A percentile compares a stretch with the other conserved stretches of the same genome.
These are phyloP conservation scores for Cirrhinus mrigala DNA, from an alignment of 2,797 vertebrate genomes.

Conservation along the genomic window DNA sequence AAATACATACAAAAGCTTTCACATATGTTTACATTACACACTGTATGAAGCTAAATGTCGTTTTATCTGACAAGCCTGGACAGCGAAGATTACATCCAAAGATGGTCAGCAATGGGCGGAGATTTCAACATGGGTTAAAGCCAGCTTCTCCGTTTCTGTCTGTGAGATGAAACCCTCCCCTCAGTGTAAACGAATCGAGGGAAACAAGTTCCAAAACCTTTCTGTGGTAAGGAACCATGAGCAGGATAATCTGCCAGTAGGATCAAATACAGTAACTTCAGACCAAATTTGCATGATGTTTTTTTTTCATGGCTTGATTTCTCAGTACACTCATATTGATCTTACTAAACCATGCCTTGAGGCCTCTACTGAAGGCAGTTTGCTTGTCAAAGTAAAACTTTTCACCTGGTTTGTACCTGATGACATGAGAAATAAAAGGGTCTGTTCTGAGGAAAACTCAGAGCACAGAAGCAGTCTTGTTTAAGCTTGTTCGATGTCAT, in stretches of 20 bases:
- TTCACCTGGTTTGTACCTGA: background rate
- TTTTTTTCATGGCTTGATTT: background rate
- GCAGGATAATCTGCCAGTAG: background rate
- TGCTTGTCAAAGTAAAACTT: background rate
- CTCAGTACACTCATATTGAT: background rate
- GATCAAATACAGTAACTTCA: background rate
- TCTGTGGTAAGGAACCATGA: constrained; percentile 36
- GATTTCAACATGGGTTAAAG: constrained; percentile 52
- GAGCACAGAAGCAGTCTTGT: background rate
- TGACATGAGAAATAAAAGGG: constrained; percentile 10
- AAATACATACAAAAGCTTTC: background rate
- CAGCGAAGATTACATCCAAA: constrained; percentile 28
- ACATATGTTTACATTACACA: background rate
- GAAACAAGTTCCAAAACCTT: constrained; percentile 10
- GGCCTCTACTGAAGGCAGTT: background rate
- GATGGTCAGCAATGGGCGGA: constrained; percentile 45
- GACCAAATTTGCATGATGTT: background rate
- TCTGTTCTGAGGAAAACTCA: background rate
- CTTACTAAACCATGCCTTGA: background rate
- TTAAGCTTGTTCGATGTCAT: constrained; percentile 38
- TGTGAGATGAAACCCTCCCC: constrained; percentile 45
- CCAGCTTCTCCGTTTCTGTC: constrained; percentile 44
- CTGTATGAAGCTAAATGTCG: background rate
- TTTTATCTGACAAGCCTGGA: constrained; percentile 51
- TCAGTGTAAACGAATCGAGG: constrained; percentile 29